Evolutionary conservation across 1,140 invertebrate species (phyloP).

Genomic region (Temnothorax curvispinosus): DNA sequence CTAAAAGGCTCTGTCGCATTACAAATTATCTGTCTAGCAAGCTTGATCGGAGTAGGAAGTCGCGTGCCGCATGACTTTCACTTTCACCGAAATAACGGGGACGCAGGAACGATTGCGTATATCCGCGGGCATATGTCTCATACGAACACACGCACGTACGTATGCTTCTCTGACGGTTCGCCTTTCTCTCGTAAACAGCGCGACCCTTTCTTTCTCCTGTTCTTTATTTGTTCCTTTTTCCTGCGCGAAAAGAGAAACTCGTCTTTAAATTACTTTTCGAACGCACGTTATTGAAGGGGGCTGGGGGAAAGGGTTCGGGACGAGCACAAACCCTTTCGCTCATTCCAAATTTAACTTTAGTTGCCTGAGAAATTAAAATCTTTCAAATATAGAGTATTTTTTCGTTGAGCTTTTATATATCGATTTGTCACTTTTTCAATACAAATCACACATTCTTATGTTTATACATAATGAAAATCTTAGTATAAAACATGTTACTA

Average conservation of each 20-base stretch:
- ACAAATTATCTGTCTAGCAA: slow-evolving; percentile 52
- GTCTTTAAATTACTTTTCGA: slow-evolving; percentile 60
- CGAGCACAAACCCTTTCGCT: slow-evolving; percentile 14
- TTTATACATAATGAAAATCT: not conserved
- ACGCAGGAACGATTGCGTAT: slow-evolving; percentile 66
- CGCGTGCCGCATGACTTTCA: slow-evolving; percentile 78
- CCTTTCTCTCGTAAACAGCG: slow-evolving; percentile 57
- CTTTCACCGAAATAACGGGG: slow-evolving; percentile 82
- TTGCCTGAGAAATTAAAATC: not conserved
- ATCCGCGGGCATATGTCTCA: slow-evolving; percentile 58
- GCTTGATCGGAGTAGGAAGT: slow-evolving; percentile 71
- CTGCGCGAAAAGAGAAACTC: slow-evolving; percentile 65
- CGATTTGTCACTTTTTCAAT: not conserved
- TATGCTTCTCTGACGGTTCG: slow-evolving; percentile 21
- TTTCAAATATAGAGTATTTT: not conserved
- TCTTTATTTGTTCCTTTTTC: slow-evolving; percentile 60
- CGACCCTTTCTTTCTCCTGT: slow-evolving; percentile 66
- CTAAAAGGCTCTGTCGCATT: slow-evolving; percentile 32
- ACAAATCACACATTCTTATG: not conserved
- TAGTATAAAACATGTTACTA: not conserved
- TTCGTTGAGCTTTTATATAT: not conserved
- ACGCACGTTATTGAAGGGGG: not conserved
- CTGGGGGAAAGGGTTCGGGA: not conserved
- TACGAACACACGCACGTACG: slow-evolving; percentile 7
- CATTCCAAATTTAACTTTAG: slow-evolving; percentile 1